phyloP scores from a whole-genome alignment of 2,113 vertebrate genomes.

The Triplophysa siluroides region DNA sequence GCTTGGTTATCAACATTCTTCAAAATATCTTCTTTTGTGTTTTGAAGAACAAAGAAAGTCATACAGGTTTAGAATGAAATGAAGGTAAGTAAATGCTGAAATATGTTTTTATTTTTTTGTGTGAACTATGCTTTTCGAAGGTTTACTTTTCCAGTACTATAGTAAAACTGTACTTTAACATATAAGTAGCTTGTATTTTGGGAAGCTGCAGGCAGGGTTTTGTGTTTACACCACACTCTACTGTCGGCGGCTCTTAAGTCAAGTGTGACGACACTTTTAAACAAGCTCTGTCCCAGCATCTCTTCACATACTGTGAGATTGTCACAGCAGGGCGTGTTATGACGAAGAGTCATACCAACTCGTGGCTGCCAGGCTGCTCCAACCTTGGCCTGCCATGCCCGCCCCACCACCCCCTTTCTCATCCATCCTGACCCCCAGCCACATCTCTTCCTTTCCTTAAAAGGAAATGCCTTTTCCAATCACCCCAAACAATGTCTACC shows the following conservation, averaged over 20 bases:
- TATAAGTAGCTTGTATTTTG: too few species aligned
- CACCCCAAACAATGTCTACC: conserved; percentile 24
- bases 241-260: neutral
- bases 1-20: too few species aligned
- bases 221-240: neutral
- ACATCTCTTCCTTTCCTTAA: neutral
- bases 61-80: too few species aligned
- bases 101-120: too few species aligned
- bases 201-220: neutral
- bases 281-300: conserved; percentile 1
- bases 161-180: too few species aligned
- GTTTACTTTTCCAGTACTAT: too few species aligned
- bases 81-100: too few species aligned
- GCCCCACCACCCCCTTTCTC: neutral
- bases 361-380: conserved; percentile 14
- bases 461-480: conserved; percentile 9
- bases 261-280: conserved; percentile 2
- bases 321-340: neutral
- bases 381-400: conserved; percentile 27
- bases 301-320: conserved; percentile 1
- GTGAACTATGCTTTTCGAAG: too few species aligned
- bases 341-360: conserved; percentile 4
- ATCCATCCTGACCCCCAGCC: conserved; percentile 1
- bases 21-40: too few species aligned
- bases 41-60: too few species aligned